These are phyloP conservation scores for Desmophyllum pertusum DNA, from an alignment of 92 coral and sea anemone species.

Conservation along the genomic window DNA sequence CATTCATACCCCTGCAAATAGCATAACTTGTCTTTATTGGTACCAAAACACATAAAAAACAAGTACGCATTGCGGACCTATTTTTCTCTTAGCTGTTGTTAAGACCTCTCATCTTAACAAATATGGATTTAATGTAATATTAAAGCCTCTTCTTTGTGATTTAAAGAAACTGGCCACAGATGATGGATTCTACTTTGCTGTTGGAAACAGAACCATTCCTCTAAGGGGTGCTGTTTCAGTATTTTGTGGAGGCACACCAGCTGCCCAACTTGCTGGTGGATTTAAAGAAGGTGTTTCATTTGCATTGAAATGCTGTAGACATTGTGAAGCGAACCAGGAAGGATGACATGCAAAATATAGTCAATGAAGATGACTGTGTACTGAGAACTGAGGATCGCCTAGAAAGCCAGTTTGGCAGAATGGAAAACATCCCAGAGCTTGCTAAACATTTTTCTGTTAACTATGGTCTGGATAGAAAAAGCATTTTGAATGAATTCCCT, in stretches of 20 bases:
- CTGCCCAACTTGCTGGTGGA: slow-evolving; percentile 37
- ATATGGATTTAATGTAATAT: slow-evolving; percentile 41
- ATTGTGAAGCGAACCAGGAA: slow-evolving; percentile 46
- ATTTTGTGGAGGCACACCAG: slow-evolving; percentile 56
- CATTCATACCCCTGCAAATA: too few relatives aligned
- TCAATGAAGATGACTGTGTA: slow-evolving; percentile 54
- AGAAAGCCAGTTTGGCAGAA: slow-evolving; percentile 36
- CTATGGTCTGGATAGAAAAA: slow-evolving; percentile 46
- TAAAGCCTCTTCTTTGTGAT: slow-evolving; percentile 45
- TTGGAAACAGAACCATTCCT: slow-evolving; percentile 4
- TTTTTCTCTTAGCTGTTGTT: slow-evolving; percentile 43
- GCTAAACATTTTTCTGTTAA: slow-evolving; percentile 6
- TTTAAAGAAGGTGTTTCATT: slow-evolving; percentile 49
- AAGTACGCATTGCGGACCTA: too few relatives aligned
- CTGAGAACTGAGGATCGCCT: slow-evolving; percentile 40
- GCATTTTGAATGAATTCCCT: slow-evolving; percentile 40
- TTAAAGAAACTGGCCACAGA: slow-evolving; percentile 30
- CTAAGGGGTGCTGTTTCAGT: slow-evolving; percentile 30
- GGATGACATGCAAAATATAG: slow-evolving; percentile 41
- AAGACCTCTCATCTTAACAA: slow-evolving; percentile 35
- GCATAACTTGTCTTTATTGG: too few relatives aligned
- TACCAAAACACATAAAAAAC: too few relatives aligned
- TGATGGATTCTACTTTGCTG: slow-evolving; percentile 24
- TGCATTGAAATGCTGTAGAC: slow-evolving; percentile 55
- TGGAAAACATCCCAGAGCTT: slow-evolving; percentile 35